phyloP scores from a whole-genome alignment of 2,797 vertebrate species.

The Hoplostethus mediterraneus region DNA sequence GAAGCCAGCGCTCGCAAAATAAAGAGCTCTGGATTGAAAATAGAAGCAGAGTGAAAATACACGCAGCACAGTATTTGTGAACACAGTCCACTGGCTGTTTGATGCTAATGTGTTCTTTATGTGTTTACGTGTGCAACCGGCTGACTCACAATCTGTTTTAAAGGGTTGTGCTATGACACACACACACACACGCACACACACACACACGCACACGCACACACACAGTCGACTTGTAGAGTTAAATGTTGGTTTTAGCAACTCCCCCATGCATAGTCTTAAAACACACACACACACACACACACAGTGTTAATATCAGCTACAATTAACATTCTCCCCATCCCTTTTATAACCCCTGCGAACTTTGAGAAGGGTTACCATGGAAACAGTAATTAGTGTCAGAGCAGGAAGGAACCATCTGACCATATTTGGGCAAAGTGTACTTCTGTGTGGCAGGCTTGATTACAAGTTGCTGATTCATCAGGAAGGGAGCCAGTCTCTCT shows the following conservation, averaged over 20 bases:
- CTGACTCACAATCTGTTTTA: neutral
- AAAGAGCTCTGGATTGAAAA: neutral
- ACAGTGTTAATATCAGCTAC: neutral
- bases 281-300: conserved; percentile 11
- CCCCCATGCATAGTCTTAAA: neutral
- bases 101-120: neutral
- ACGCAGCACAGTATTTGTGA: neutral
- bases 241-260: neutral
- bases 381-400: conserved; percentile 3
- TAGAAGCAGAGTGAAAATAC: neutral
- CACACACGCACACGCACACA: neutral
- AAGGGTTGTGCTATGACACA: neutral
- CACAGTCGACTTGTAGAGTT: neutral
- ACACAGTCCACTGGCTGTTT: neutral
- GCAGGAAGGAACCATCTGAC: conserved; percentile 38
- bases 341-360: neutral
- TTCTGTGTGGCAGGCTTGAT: conserved; percentile 6
- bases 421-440: conserved; percentile 46
- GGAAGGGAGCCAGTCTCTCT: conserved; percentile 12
- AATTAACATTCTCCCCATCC: neutral
- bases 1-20: neutral
- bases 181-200: neutral
- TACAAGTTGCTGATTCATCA: conserved; percentile 41
- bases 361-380: conserved; percentile 1
- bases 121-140: neutral